Evolutionary conservation across 2,888 invertebrate genomes (phyloP), one percentile per base, ranked within the genome.

Genomic region (Metallyticus violacea): DNA sequence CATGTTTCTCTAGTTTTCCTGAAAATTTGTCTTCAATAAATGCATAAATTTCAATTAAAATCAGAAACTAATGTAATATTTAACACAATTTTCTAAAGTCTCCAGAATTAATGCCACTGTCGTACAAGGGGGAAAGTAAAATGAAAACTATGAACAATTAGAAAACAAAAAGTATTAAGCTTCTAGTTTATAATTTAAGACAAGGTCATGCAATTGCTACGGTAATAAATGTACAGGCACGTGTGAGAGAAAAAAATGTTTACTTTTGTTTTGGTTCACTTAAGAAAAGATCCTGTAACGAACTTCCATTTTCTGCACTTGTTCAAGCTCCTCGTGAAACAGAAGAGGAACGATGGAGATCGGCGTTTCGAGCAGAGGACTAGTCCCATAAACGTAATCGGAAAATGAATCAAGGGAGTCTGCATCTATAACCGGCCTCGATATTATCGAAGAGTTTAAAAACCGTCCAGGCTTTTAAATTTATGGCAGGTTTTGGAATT

Each of bases 381-480:
- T 15, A 62, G 15, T 62, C 40, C 40, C 40, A 62, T 62, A 62
- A 80, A 80, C 77, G 77, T 28, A 28, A 83, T 28, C 83, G 83
- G 77, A 40, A 81, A 81, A 81, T 30, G 81, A 30, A 76, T 27
- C 83, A 81, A 81, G 81, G 26, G 25, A 25, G 28, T 62, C 27
- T 77, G 77, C 28, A 83, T 77, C 28, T n/a, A n/a, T 28, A 26
- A 26, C 29, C 30, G 40, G 27, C 62, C 29, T 79, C 78, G 86
- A 83, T 83, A 83, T 81, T 79, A 86, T 86, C 82, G 81, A 62
- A 15, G 40, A 83, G 40, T 86, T 86, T 78, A 86, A 83, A 86
- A 86, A 83, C 62, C 62, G 81, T 79, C 86, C 30, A 40, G 40
- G 78, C 28, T 78, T 40, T 78, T 62, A 81, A 83, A 86, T 86